Evolutionary conservation across 2,888 invertebrate species (phyloP).

Genomic region (Cotesia congregata): DNA sequence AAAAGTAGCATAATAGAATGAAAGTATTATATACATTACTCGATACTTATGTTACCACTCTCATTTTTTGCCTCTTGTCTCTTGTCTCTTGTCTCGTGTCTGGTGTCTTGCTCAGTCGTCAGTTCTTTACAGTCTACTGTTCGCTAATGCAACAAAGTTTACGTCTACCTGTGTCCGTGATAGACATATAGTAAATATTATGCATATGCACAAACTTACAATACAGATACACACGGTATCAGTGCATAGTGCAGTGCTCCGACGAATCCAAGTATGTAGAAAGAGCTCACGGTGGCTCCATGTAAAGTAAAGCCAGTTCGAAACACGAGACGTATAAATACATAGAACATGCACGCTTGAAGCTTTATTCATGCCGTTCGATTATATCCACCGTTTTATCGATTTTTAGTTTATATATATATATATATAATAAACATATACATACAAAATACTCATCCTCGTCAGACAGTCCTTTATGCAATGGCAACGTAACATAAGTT

Average conservation of each 20-base stretch:
- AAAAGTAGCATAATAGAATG: not conserved
- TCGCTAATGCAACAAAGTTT: not conserved
- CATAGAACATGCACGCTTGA: conserved; percentile 47
- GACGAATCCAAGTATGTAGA: not conserved
- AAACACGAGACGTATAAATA: conserved; percentile 24
- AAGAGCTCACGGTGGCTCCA: not conserved
- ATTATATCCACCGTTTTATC: conserved; percentile 58
- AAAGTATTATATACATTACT: conserved; percentile 2
- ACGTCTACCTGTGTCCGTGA: not conserved
- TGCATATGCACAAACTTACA: not conserved
- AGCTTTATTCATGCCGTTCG: conserved; percentile 58
- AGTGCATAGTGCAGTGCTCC: not conserved
- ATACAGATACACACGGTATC: not conserved
- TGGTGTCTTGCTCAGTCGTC: not conserved
- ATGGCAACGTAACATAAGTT: not conserved
- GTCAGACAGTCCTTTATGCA: conserved; percentile 25
- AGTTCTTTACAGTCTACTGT: not conserved
- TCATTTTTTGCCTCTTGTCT: not conserved
- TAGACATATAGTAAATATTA: no score
- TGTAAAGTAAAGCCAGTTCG: not conserved
- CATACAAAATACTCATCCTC: conserved; percentile 3
- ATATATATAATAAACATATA: no score
- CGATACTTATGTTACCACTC: not conserved
- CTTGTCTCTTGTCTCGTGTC: not conserved
- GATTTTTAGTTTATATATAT: conserved; percentile 49